phyloP scores from a whole-genome alignment of 2,797 vertebrate species.

The Clangula hyemalis region DNA sequence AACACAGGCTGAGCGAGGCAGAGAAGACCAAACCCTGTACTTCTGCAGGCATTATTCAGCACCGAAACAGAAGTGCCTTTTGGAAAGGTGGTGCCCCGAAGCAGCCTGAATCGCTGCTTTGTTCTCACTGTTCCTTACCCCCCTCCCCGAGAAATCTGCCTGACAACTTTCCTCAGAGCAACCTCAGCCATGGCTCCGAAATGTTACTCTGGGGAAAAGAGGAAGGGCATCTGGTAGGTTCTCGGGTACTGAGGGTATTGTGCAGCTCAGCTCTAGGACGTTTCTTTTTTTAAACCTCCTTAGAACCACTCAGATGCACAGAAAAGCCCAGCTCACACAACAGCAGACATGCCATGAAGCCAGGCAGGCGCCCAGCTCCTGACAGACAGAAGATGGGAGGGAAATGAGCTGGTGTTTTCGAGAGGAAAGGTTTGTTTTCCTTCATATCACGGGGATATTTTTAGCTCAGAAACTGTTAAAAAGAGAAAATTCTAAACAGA shows the following conservation, averaged over 20 bases:
- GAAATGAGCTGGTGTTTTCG: accelerated
- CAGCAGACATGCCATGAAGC: accelerated
- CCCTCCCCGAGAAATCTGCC: background rate
- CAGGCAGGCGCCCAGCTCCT: background rate
- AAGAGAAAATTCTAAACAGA: background rate
- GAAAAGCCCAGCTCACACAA: background rate
- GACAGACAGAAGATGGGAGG: background rate
- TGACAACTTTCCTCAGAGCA: background rate
- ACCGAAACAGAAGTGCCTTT: background rate
- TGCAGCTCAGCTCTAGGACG: accelerated
- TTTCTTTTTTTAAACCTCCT: background rate
- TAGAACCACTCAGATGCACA: background rate
- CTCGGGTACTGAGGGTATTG: background rate
- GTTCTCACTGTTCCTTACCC: background rate
- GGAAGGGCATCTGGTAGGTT: background rate
- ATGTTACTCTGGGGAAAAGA: background rate
- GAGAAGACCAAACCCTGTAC: background rate
- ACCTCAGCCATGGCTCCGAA: background rate
- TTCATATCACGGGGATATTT: background rate
- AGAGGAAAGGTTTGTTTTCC: background rate
- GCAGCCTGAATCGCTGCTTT: background rate
- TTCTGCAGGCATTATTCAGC: background rate
- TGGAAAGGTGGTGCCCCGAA: too few species aligned
- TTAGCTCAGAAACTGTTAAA: background rate
- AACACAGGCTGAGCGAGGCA: accelerated